phyloP scores from a whole-genome alignment of 2,113 vertebrate genomes.

The Cheirogaleus medius region DNA sequence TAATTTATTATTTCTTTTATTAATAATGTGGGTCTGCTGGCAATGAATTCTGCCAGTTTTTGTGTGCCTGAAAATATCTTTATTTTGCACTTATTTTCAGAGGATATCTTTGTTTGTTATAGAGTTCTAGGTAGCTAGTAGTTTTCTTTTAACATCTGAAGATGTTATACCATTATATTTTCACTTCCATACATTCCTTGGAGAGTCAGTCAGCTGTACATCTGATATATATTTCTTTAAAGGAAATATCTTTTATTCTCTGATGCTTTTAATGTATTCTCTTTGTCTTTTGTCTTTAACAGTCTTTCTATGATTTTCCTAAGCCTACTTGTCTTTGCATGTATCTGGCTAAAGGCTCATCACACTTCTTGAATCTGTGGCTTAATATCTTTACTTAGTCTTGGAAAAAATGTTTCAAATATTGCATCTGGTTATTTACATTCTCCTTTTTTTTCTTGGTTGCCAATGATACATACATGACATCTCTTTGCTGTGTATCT shows the following conservation, averaged over 20 bases:
- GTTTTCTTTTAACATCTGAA: not conserved
- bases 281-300: not conserved
- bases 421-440: not conserved
- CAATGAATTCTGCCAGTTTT: not conserved
- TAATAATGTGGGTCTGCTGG: not conserved
- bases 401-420: not conserved
- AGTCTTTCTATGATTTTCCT: not conserved
- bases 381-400: not conserved
- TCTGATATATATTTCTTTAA: not conserved
- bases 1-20: not conserved
- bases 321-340: not conserved
- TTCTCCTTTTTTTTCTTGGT: not conserved
- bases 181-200: not conserved
- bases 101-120: not conserved
- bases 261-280: not conserved
- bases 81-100: not conserved
- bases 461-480: not conserved
- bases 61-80: not conserved
- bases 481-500: not conserved
- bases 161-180: not conserved
- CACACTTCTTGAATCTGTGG: not conserved
- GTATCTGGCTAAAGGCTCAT: not conserved
- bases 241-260: not conserved
- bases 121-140: not conserved
- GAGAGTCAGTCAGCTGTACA: not conserved